These are phyloP conservation scores for Eumaeus atala DNA, from an alignment of 1,140 invertebrate genomes.

Conservation along the genomic window DNA sequence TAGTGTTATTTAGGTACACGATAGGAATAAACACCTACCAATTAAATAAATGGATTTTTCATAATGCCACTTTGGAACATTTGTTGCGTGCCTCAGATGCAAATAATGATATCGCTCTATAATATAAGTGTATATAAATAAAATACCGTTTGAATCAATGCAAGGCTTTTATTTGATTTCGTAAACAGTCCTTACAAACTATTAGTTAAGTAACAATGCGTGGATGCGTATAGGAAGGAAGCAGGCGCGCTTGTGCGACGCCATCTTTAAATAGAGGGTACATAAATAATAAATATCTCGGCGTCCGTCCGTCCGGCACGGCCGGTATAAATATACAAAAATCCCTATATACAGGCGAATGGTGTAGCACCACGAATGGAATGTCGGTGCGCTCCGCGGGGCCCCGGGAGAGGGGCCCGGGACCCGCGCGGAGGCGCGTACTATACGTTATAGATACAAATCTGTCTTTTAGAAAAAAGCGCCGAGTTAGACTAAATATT, in stretches of 20 bases:
- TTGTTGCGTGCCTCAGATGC: too few relatives aligned
- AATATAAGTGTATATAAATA: constrained; percentile 30
- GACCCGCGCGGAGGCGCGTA: constrained; percentile 12
- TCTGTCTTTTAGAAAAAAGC: constrained; percentile 8
- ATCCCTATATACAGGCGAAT: constrained; percentile 40
- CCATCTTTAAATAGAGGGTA: constrained; percentile 46
- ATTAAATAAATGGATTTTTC: too few relatives aligned
- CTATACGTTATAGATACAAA: not conserved
- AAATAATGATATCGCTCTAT: too few relatives aligned
- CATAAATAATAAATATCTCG: constrained; percentile 48
- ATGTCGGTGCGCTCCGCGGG: constrained; percentile 23
- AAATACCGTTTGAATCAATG: constrained; percentile 49
- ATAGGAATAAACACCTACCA: too few relatives aligned
- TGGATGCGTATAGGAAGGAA: constrained; percentile 52
- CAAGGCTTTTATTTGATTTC: constrained; percentile 65
- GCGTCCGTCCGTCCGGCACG: constrained; percentile 25
- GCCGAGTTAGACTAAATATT: too few relatives aligned
- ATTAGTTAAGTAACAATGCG: constrained; percentile 68
- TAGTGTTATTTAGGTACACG: too few relatives aligned
- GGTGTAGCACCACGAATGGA: constrained; percentile 36
- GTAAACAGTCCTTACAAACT: constrained; percentile 62
- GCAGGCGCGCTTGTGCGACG: constrained; percentile 51
- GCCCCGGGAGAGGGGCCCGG: constrained; percentile 12
- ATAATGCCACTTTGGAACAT: too few relatives aligned
- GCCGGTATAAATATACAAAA: constrained; percentile 66